Evolutionary conservation across 2,888 invertebrate genomes (phyloP).

Genomic region (Gortyna flavago): DNA sequence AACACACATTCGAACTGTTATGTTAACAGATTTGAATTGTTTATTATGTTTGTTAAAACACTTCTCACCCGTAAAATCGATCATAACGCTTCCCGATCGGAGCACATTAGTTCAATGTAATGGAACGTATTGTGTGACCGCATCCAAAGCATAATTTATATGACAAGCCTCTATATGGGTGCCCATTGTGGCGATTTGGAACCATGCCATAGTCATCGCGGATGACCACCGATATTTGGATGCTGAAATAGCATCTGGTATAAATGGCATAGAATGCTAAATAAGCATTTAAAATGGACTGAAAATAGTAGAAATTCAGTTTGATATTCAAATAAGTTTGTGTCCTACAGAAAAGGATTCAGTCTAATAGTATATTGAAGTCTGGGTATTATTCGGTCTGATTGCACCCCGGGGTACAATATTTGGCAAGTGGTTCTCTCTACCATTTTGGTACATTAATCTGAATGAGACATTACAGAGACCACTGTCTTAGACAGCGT

Average conservation of each 20-base stretch:
- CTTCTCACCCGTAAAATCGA: slow-evolving; percentile 57
- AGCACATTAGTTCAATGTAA: slow-evolving; percentile 78
- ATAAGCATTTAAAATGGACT: slow-evolving; percentile 35
- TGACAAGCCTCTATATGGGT: slow-evolving; percentile 74
- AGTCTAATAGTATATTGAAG: slow-evolving; percentile 35
- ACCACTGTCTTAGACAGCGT: slow-evolving; percentile 64
- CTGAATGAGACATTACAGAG: slow-evolving; percentile 55
- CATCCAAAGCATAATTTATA: slow-evolving; percentile 80
- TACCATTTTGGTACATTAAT: slow-evolving; percentile 66
- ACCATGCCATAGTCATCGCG: slow-evolving; percentile 78
- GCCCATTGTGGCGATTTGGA: slow-evolving; percentile 81
- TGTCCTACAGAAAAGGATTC: slow-evolving; percentile 41
- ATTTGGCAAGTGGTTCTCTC: slow-evolving; percentile 52
- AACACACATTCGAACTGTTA: slow-evolving; percentile 31
- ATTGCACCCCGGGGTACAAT: slow-evolving; percentile 61
- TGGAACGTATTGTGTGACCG: slow-evolving; percentile 79
- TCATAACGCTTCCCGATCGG: slow-evolving; percentile 59
- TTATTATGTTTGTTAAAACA: slow-evolving; percentile 57
- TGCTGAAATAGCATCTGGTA: slow-evolving; percentile 66
- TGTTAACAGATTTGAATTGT: slow-evolving; percentile 50
- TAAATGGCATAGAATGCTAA: slow-evolving; percentile 43
- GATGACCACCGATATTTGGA: slow-evolving; percentile 69
- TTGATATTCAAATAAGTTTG: slow-evolving; percentile 26
- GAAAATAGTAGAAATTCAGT: slow-evolving; percentile 21
- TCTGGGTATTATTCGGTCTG: slow-evolving; percentile 40